Conservation (phyloP, 2,797 vertebrate species). For the Microhierax caerulescens region DNA sequence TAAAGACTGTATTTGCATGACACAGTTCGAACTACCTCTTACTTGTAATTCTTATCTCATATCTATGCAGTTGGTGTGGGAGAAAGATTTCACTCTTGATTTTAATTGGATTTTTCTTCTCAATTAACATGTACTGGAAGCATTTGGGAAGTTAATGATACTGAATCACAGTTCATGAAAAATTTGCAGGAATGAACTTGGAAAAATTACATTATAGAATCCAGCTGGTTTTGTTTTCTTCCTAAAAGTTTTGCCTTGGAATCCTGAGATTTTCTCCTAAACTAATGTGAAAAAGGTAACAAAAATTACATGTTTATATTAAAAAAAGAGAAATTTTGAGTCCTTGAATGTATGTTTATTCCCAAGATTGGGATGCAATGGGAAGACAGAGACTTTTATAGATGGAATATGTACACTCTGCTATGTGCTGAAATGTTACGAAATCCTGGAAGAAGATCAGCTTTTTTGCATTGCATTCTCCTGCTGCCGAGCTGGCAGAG, state of each 20-base stretch:
- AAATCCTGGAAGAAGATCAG: background rate
- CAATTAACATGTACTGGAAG: background rate
- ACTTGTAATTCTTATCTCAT: background rate
- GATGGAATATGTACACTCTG: background rate
- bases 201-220: background rate
- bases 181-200: background rate
- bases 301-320: background rate
- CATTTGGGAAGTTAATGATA: background rate
- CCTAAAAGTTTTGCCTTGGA: background rate
- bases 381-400: background rate
- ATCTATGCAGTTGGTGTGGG: background rate
- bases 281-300: background rate
- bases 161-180: background rate
- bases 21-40: background rate
- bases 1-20: background rate
- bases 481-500: background rate
- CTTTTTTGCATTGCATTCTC: background rate
- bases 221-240: background rate
- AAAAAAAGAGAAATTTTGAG: background rate
- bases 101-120: conserved; percentile 31
- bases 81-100: background rate
- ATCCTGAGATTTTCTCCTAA: background rate
- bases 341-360: background rate
- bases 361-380: background rate
- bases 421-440: background rate